Evolutionary conservation across 1,140 invertebrate species (phyloP), one percentile per base, ranked within the genome.

Genomic region (Micrasema minimum): DNA sequence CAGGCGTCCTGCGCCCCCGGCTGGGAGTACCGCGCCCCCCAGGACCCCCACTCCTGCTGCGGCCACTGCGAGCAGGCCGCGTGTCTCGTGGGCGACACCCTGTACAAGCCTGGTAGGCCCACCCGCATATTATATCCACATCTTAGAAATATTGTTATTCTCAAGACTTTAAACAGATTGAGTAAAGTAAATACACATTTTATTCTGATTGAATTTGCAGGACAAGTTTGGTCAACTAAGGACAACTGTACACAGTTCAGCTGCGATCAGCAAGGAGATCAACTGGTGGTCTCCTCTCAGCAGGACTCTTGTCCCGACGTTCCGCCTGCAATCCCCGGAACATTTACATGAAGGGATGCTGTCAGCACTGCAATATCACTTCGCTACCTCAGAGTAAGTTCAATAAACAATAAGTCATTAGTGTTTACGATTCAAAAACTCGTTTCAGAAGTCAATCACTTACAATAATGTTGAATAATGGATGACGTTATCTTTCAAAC

Each of bases 161-260:
- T 31, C 26, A 31, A 31, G 7, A 4, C 7, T 4, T 31, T 31
- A 31, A 31, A 4, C 2, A 4, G 2, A 2, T 31, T 7, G 7
- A 2, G 26, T 7, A 31, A 7, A 31, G 2, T 4, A 31, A 2
- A 31, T 31, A 7, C 7, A 31, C 3, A 31, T 31, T 31, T 31
- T 31, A 31, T 31, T 31, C 2, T 4, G 26, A 31, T 31, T 4
- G 26, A 31, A 31, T 26, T 64, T 72, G 18, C 78, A 78, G 84
- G 83, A n/a, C 77, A 83, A 0, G 81, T 75, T 1, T 93, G 91
- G 91, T 81, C 79, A 22, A 90, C 89, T 0, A 69, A 76, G 0
- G 90, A 92, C 77, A 90, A 89, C 75, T 93, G 92, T 76, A 91
- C 89, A 1, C 86, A 82, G 22, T 91, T 81, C 75, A 78, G 81